Evolutionary conservation across 2,888 invertebrate genomes (phyloP).

Genomic region (Cyaniris semiargus): DNA sequence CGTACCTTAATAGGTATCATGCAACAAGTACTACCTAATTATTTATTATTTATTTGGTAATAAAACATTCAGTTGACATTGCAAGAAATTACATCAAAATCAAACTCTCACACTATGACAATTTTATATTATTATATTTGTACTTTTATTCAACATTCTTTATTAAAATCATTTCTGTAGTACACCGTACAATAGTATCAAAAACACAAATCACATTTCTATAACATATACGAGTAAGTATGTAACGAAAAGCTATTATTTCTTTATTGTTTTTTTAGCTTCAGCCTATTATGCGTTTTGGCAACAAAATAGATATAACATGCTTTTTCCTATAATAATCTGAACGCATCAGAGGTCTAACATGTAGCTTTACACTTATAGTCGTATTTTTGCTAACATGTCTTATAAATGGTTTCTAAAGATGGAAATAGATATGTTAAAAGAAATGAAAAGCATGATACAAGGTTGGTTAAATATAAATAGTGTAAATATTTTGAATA

Average conservation of each 20-base stretch:
- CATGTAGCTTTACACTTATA: neutral
- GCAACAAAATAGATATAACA: neutral
- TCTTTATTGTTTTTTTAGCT: neutral
- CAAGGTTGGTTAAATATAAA: neutral
- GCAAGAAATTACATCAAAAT: neutral
- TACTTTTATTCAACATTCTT: neutral
- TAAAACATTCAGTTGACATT: neutral
- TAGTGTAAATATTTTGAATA: neutral
- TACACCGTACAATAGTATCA: neutral
- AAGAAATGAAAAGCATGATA: neutral
- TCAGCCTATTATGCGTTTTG: neutral
- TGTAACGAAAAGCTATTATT: neutral
- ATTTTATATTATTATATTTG: neutral
- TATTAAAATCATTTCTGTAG: neutral
- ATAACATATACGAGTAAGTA: neutral
- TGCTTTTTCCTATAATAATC: neutral
- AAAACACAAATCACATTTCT: neutral
- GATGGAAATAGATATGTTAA: neutral
- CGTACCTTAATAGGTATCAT: neutral
- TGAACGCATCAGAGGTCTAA: neutral
- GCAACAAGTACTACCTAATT: neutral
- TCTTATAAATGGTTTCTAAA: neutral
- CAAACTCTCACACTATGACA: neutral
- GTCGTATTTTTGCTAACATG: slow-evolving; percentile 8
- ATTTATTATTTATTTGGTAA: neutral